Conservation (phyloP, 1,140 invertebrate species). For the Lithobius niger region DNA sequence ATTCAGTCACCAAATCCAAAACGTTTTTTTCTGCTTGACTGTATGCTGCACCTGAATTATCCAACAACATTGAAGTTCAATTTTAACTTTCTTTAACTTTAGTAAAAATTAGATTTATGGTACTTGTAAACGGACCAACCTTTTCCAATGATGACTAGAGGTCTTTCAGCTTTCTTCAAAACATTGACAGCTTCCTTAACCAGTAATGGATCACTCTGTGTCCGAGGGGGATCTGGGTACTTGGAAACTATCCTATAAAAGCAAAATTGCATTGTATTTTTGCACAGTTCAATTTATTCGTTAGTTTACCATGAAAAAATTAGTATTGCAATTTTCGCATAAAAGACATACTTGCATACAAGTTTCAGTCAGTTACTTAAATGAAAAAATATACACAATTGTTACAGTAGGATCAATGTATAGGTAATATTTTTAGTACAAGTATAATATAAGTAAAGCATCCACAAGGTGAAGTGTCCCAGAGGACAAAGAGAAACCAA, state of each 20-base stretch:
- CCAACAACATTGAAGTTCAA: not conserved
- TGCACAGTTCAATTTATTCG: no score
- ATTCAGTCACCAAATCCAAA: conserved; percentile 49
- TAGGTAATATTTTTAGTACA: no score
- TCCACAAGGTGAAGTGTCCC: no score
- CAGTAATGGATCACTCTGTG: conserved; percentile 48
- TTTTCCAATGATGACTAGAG: conserved; percentile 86
- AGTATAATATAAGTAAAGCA: no score
- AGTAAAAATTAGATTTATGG: not conserved
- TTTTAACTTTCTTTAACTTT: not conserved
- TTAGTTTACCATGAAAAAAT: no score
- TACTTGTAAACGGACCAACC: conserved; percentile 35
- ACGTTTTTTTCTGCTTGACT: conserved; percentile 55
- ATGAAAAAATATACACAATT: no score
- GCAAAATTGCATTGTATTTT: no score
- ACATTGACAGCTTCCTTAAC: conserved; percentile 54
- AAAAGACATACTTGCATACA: no score
- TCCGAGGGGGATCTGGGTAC: conserved; percentile 47
- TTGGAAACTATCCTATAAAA: conserved; percentile 19
- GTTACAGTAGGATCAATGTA: no score
- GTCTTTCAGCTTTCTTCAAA: conserved; percentile 54
- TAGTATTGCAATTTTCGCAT: no score
- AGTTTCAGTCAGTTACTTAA: no score
- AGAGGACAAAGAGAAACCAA: no score
- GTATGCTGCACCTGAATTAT: conserved; percentile 55